Evolutionary conservation across 2,888 invertebrate genomes (phyloP).

Genomic region (Acronicta psi): DNA sequence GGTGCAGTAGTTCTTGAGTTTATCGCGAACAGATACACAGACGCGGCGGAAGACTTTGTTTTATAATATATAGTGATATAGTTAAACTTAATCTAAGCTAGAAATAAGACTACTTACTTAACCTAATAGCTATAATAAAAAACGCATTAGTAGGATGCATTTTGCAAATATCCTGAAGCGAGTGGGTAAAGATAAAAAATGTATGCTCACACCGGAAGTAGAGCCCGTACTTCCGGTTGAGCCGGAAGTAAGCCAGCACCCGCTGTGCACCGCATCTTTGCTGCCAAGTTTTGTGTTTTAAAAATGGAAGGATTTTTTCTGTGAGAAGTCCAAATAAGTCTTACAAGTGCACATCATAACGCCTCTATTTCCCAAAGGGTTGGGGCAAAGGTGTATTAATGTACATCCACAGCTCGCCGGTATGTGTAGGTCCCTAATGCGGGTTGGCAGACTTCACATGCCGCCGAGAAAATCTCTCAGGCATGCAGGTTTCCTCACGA

Average conservation of each 20-base stretch:
- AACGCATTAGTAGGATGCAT: conserved; percentile 25
- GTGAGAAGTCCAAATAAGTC: neutral
- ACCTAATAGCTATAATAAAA: conserved; percentile 5
- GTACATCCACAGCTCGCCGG: too few species aligned
- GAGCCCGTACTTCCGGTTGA: conserved; percentile 19
- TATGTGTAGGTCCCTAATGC: too few species aligned
- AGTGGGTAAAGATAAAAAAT: conserved; percentile 31
- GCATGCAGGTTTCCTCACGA: too few species aligned
- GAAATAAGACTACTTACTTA: neutral
- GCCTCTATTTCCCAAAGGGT: too few species aligned
- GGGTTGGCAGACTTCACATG: too few species aligned
- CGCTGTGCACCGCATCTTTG: conserved; percentile 20
- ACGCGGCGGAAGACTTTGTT: too few species aligned
- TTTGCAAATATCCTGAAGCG: conserved; percentile 39
- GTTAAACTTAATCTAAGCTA: neutral
- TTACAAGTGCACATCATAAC: too few species aligned
- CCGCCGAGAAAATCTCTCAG: too few species aligned
- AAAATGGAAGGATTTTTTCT: conserved; percentile 22
- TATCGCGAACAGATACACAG: too few species aligned
- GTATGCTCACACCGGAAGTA: conserved; percentile 28
- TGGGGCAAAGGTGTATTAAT: too few species aligned
- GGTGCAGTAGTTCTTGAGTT: too few species aligned
- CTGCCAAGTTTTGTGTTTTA: conserved; percentile 31
- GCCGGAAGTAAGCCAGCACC: conserved; percentile 29
- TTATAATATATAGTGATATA: too few species aligned